Evolutionary conservation across 1,140 invertebrate genomes (phyloP).

Genomic region (Melanaphis sacchari): DNA sequence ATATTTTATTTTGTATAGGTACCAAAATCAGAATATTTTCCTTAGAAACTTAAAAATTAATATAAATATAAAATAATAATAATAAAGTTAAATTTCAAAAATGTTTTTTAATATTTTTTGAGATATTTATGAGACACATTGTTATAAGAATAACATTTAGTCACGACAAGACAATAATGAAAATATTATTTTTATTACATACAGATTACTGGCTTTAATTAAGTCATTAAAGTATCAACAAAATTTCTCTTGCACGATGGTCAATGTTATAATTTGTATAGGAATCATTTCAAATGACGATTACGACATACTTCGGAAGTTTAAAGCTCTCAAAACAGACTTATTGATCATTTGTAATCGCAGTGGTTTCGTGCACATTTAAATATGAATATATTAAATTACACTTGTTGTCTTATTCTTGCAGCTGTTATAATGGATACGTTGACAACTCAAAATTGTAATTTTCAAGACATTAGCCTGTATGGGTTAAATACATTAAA

Average conservation of each 20-base stretch:
- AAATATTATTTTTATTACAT: not conserved
- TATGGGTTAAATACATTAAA: constrained; percentile 17
- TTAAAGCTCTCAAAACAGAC: not conserved
- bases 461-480: not conserved
- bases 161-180: not conserved
- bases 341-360: constrained; percentile 13
- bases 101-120: not conserved
- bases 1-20: not conserved
- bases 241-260: not conserved
- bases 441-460: not conserved
- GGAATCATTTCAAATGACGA: constrained; percentile 20
- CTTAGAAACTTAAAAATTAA: not conserved
- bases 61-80: not conserved
- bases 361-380: not conserved
- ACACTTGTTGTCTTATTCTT: not conserved
- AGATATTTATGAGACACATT: too few species aligned
- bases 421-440: constrained; percentile 7
- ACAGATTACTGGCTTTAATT: not conserved
- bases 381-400: not conserved
- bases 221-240: not conserved
- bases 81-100: not conserved
- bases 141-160: not conserved
- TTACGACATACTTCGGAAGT: not conserved
- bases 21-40: not conserved
- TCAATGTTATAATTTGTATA: not conserved